phyloP scores from a whole-genome alignment of 2,113 vertebrate species.

The Isurus oxyrinchus region DNA sequence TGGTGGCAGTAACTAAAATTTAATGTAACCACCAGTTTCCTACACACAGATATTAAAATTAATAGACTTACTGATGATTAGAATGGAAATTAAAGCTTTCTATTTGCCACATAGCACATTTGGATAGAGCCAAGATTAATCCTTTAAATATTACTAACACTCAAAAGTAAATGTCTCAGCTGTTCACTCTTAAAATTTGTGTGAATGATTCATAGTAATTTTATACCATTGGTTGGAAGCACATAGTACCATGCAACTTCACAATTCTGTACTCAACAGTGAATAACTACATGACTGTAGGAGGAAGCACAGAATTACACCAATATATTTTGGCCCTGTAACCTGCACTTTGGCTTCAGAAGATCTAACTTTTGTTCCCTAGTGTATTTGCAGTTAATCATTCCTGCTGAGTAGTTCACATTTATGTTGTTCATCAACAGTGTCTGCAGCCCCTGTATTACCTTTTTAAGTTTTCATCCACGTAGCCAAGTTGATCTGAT shows the following conservation, averaged over 20 bases:
- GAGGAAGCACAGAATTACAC: not conserved
- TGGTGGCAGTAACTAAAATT: not conserved
- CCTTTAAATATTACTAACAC: not conserved
- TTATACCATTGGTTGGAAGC: not conserved
- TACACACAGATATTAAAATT: not conserved
- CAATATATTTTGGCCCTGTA: not conserved
- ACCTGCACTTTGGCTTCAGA: not conserved
- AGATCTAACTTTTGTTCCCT: not conserved
- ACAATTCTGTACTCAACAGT: not conserved
- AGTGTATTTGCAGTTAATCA: not conserved
- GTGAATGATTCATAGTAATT: not conserved
- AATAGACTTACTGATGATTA: not conserved
- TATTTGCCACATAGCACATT: not conserved
- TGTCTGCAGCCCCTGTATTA: not conserved
- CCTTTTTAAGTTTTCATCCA: not conserved
- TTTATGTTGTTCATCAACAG: not conserved
- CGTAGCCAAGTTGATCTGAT: not conserved
- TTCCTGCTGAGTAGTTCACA: not conserved
- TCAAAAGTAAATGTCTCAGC: not conserved
- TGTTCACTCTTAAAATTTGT: constrained; percentile 5
- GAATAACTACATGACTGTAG: not conserved
- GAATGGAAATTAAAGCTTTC: constrained; percentile 1
- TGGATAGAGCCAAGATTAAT: not conserved
- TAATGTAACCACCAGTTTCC: constrained; percentile 2
- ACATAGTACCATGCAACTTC: too few relatives aligned